Conservation (phyloP, 2,113 vertebrate genomes). For the Urocolius indicus region DNA sequence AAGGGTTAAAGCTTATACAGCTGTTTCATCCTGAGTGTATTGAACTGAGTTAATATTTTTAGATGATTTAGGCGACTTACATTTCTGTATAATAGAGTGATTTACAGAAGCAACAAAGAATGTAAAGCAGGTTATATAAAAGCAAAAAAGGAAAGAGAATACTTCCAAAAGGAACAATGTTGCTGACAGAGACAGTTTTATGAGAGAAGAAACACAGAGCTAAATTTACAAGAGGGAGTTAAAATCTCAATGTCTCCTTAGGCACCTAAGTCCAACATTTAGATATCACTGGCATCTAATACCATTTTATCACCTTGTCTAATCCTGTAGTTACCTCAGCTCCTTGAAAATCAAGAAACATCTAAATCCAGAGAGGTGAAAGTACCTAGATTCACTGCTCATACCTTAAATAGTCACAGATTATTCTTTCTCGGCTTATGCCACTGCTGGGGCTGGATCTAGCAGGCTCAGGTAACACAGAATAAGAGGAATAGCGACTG, state of each 20-base stretch:
- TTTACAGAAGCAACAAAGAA: constrained; percentile 21
- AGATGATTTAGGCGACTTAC: neutral
- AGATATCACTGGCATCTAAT: neutral
- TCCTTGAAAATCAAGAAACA: neutral
- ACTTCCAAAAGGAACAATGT: neutral
- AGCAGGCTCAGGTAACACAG: neutral
- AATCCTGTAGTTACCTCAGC: neutral
- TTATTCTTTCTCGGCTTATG: neutral
- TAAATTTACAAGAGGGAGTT: neutral
- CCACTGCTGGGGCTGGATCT: neutral
- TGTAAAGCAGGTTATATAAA: neutral
- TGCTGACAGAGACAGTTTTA: neutral
- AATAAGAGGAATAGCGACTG: neutral
- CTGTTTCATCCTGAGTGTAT: neutral
- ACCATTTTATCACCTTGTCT: neutral
- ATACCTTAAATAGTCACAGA: neutral
- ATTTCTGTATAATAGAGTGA: neutral
- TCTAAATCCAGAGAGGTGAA: neutral
- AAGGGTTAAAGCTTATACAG: constrained; percentile 53
- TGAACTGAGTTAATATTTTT: neutral
- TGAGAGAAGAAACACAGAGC: neutral
- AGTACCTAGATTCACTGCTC: neutral
- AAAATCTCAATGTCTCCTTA: neutral
- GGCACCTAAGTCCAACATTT: neutral
- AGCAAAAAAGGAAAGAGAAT: neutral